Evolutionary conservation across 2,113 vertebrate genomes (phyloP).

Genomic region (Poeciliopsis occidentalis): DNA sequence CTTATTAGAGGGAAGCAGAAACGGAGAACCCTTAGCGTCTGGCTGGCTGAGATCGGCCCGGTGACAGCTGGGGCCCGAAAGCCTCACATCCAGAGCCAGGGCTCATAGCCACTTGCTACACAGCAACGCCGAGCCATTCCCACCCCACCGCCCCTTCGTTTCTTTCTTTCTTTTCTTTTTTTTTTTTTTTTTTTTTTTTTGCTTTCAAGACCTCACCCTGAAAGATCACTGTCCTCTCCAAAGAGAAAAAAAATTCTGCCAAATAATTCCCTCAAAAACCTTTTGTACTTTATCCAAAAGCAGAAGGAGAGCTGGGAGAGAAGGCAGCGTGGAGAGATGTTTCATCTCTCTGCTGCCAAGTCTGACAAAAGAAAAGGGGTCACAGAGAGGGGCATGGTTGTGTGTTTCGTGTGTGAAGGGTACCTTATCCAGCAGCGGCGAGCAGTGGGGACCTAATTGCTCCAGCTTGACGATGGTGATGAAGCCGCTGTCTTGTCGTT

Average conservation of each 20-base stretch:
- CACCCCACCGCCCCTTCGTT: constrained; percentile 37
- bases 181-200: no score
- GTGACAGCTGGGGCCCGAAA: constrained; percentile 76
- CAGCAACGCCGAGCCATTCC: constrained; percentile 58
- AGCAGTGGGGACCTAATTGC: constrained; percentile 87
- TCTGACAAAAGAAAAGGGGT: constrained; percentile 30
- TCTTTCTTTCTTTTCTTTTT: background rate
- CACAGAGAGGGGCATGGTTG: constrained; percentile 19
- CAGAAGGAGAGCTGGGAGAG: constrained; percentile 30
- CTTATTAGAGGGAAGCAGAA: constrained; percentile 71
- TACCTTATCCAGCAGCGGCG: constrained; percentile 93
- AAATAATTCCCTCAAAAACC: constrained; percentile 61
- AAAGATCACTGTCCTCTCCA: constrained; percentile 56
- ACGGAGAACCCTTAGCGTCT: constrained; percentile 63
- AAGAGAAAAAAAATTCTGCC: constrained; percentile 57
- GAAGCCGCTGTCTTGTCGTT: constrained; percentile 89
- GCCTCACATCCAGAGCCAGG: constrained; percentile 75
- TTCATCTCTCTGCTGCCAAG: constrained; percentile 45
- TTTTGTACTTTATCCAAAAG: constrained; percentile 55
- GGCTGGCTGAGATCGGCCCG: constrained; percentile 68
- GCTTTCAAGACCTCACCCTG: constrained; percentile 39
- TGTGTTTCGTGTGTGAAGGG: constrained; percentile 8
- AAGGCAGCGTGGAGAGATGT: constrained; percentile 38
- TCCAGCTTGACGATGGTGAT: constrained; percentile 98
- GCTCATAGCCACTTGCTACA: constrained; percentile 72